Percentiles rank a stretch among this genome's conserved stretches.
Evolutionary conservation across 2,113 vertebrate genomes (phyloP).

Genomic region (Plectropomus leopardus): DNA sequence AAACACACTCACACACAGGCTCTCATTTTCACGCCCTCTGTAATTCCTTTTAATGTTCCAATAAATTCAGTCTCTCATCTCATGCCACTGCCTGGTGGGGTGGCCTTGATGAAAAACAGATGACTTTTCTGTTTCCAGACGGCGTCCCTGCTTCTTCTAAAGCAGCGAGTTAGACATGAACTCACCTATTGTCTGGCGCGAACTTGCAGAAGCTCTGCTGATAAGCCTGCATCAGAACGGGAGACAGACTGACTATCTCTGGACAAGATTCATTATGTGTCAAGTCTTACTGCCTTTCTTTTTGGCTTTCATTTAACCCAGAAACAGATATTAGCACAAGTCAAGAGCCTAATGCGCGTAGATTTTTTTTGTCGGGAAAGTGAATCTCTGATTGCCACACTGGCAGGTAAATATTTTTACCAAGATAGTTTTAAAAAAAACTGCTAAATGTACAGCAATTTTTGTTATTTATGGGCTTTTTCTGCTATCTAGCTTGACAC

Average conservation of each 20-base stretch:
- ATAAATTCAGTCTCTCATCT: slow-evolving; percentile 67
- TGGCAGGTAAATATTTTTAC: no score
- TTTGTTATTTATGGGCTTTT: no score
- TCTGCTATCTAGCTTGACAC: no score
- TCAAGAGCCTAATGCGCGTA: no score
- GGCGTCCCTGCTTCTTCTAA: slow-evolving; percentile 37
- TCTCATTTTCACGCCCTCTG: slow-evolving; percentile 63
- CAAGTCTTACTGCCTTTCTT: slow-evolving; percentile 1
- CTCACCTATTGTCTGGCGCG: slow-evolving; percentile 65
- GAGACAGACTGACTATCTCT: slow-evolving; percentile 13
- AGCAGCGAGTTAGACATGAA: slow-evolving; percentile 65
- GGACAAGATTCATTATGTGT: background rate
- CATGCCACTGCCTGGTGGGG: slow-evolving; percentile 34
- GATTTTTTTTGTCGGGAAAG: no score
- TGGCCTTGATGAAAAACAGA: slow-evolving; percentile 75
- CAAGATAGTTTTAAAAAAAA: no score
- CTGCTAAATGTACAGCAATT: no score
- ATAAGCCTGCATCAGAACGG: slow-evolving; percentile 37
- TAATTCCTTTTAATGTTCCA: slow-evolving; percentile 65
- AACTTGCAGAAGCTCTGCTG: slow-evolving; percentile 40
- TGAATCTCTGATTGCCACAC: no score
- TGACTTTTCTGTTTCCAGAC: slow-evolving; percentile 65
- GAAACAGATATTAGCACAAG: no score
- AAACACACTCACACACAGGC: slow-evolving; percentile 40
- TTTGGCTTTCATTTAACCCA: background rate